Percentiles rank a stretch among this genome's conserved stretches.
phyloP scores from a whole-genome alignment of 1,140 invertebrate genomes.

The Drosophila hydei region DNA sequence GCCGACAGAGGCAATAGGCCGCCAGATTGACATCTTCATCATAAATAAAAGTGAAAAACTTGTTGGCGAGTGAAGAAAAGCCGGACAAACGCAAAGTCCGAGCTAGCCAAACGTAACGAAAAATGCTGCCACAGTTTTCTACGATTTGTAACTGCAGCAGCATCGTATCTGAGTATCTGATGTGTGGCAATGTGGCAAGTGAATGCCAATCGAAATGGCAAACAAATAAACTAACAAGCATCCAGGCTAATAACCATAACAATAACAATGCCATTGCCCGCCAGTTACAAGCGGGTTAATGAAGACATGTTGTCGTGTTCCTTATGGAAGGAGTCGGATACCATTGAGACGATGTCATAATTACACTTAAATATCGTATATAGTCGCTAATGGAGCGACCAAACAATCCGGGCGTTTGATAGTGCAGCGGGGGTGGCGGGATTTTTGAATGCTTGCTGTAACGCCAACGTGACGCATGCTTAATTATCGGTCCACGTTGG shows the following conservation, averaged over 20 bases:
- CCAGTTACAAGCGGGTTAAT: slow-evolving; percentile 52
- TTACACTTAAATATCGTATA: slow-evolving; percentile 71
- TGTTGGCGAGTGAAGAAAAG: slow-evolving; percentile 33
- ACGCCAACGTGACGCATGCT: slow-evolving; percentile 65
- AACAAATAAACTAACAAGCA: slow-evolving; percentile 54
- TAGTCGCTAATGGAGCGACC: slow-evolving; percentile 58
- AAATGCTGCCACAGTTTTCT: slow-evolving; percentile 52
- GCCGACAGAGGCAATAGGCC: slow-evolving; percentile 60
- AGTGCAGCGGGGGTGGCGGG: not conserved
- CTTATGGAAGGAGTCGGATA: not conserved
- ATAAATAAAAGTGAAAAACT: slow-evolving; percentile 83
- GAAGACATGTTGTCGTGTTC: slow-evolving; percentile 57
- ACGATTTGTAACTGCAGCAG: slow-evolving; percentile 45
- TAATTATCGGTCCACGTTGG: slow-evolving; percentile 64
- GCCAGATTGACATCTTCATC: slow-evolving; percentile 82
- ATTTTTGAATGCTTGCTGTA: not conserved
- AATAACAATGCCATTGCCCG: slow-evolving; percentile 67
- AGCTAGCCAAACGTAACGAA: slow-evolving; percentile 29
- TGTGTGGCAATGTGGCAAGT: slow-evolving; percentile 70
- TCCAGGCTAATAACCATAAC: slow-evolving; percentile 61
- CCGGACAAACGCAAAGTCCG: slow-evolving; percentile 8
- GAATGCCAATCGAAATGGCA: slow-evolving; percentile 78
- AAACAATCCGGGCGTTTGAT: slow-evolving; percentile 38
- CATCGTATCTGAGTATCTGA: slow-evolving; percentile 5
- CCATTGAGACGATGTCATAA: slow-evolving; percentile 45